Evolutionary conservation across 92 coral and sea anemone species (phyloP), one percentile per base, ranked within the genome.

Genomic region (Porites lobata): DNA sequence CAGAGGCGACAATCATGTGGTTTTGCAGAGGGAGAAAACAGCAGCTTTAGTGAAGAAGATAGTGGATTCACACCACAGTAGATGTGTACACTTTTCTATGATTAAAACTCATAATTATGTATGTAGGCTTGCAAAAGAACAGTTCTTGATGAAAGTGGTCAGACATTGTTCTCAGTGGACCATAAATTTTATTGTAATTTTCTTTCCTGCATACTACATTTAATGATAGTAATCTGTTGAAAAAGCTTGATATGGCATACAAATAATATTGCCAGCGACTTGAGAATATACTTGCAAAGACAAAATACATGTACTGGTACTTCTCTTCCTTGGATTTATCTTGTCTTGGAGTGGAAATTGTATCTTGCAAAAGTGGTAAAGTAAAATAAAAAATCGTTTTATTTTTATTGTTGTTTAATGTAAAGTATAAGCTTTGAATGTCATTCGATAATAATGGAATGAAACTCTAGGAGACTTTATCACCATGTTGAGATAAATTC

Each of bases 1-100:
- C 92, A 89, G 58, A 82, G 95, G 73, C 84, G 92, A 3, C 87
- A 85, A 4, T 85, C 95, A 15, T 62, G 70, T 68, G 87, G 95
- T 11, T 78, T 80, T 71, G 77, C 91, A 13, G 22, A 69, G 66
- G 89, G 67, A 6, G 88, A 86, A 51, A 43, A 52, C 22, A 90
- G 78, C 88, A 90, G 83, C 47, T 38, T 38, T 38, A 38, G 47
- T 53, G 77, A 53, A 7, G 91, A 81, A 56, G 92, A 80, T 15
- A 18, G 69, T 61, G 15, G 54, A 15, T 43, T 9, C 3, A 78
- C 70, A 63, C 57, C 56, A 63, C 38, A 15, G 13, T 47, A 19
- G 61, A 78, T 9, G 20, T 63, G 4, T 24, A 9, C 47, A 67
- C 11, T 21, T 2, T 9, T 20, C 15, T 19, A 6, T 1, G 26